phyloP scores from a whole-genome alignment of 2,888 invertebrate species.

The Coelopa pilipes region DNA sequence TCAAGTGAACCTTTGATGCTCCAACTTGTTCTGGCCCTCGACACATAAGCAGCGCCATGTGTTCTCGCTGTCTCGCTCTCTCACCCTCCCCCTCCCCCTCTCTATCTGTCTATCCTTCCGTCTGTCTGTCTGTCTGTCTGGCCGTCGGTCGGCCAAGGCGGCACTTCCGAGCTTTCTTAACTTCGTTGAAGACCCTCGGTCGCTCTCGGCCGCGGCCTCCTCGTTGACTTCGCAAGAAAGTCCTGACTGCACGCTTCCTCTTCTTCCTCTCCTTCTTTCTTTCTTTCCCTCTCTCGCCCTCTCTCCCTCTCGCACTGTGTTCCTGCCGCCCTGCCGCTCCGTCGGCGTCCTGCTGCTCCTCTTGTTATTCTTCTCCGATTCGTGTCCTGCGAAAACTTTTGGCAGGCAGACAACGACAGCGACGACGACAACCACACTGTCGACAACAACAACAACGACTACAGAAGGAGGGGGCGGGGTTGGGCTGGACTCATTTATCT shows the following conservation, averaged over 20 bases:
- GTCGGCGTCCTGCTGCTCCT: neutral
- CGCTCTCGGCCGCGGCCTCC: neutral
- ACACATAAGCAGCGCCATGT: slow-evolving; percentile 9
- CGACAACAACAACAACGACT: too few species aligned
- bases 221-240: slow-evolving; percentile 23
- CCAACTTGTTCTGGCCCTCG: slow-evolving; percentile 17
- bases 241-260: neutral
- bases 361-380: neutral
- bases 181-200: neutral
- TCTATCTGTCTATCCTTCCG: neutral
- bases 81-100: neutral
- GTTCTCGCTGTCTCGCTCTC: too few species aligned
- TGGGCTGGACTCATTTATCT: slow-evolving; percentile 12
- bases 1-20: slow-evolving; percentile 30
- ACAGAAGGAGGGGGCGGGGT: neutral
- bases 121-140: neutral
- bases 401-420: neutral
- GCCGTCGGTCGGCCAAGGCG: slow-evolving; percentile 6
- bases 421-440: too few species aligned
- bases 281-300: too few species aligned
- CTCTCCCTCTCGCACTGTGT: too few species aligned
- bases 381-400: slow-evolving; percentile 18
- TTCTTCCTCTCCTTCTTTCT: too few species aligned
- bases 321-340: too few species aligned
- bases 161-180: slow-evolving; percentile 13